Evolutionary conservation across 2,113 vertebrate species (phyloP), one percentile per base, ranked within the genome.

Genomic region (Pollachius pollachius): DNA sequence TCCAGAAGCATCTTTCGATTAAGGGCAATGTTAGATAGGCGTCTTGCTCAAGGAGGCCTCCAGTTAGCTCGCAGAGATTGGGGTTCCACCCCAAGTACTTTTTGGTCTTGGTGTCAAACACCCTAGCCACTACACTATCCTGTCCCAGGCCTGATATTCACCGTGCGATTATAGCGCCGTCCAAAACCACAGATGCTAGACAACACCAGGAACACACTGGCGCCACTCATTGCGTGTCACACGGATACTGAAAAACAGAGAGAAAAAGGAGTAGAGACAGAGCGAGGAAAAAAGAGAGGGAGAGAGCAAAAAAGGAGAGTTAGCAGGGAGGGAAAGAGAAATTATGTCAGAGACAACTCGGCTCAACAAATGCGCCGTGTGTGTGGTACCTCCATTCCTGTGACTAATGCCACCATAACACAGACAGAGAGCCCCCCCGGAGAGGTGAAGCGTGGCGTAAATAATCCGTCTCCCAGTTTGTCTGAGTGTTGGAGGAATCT

Each of bases 391-490:
- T 77, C 76, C 72, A 83, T 81, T 68, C 71, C 12, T 71, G 76
- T 79, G 76, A 87, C 80, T 85, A 81, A 83, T 48, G n/a, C 74
- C 70, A 67, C 67, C 75, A 59, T 82, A 86, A 84, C 71, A 61
- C 70, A 79, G 79, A 81, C 75, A 71, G 78, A 90, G 83, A 73
- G 67, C 63, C 70, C 41, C 81, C 81, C 81, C 34, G 61, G 80
- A 86, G 79, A 76, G 75, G 62, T 68, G 34, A 81, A 84, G 76
- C 83, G 77, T 78, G 77, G 71, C 74, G 63, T 85, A 85, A 82
- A 85, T 85, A 74, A 87, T 86, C 72, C 71, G 81, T 87, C 85
- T 81, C 73, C 67, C 56, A 74, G 66, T 77, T 69, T 62, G 37
- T 66, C 69, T 21, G 37, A 18, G 64, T 65, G 64, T 65, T 34